Base-by-base conservation (phyloP, 2,797 vertebrate species). In the Threskiornis aethiopicus region DNA sequence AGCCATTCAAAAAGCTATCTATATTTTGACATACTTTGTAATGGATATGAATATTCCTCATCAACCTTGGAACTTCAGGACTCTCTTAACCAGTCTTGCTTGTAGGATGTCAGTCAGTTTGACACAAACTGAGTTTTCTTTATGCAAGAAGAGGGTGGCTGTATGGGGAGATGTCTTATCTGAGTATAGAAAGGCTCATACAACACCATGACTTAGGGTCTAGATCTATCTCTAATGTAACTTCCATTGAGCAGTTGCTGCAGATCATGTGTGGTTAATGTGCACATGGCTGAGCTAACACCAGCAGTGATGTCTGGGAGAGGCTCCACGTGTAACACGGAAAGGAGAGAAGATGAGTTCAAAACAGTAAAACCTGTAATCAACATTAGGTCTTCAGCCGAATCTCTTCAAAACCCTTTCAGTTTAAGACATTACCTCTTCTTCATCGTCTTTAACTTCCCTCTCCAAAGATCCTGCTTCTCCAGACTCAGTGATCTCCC, bases 111-210 rank as follows among this genome's bases (percentile, higher is more conserved):
- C 37, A 70, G 7, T 35, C n/a, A 51, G 4, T 82, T 76, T 78
- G 52, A 19, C 11, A 4, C 24, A 65, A 29, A 64, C 2, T 6
- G 14, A 54, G 5, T n/a, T 3, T 2, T 47, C 5, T 49, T 67
- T 41, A 57, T 66, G n/a, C 10, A 73, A 73, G 24, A 71, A 72
- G 54, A 54, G 5, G 3, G 1, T 52, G 39, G 4, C 11, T 65
- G 11, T 5, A 10, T 21, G 28, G 1, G 3, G 15, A 49, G 89
- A 41, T 6, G 0, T 31, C n/a, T 80, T 57, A 26, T 35, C 10
- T 54, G n/a, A 19, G 5, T 51, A 11, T 8, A 37, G 49, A 62
- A 83, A 69, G 18, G 15, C 6, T 70, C 24, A 35, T 18, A 46
- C 28, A 18, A 12, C 29, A 49, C 8, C 29, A 42, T 33, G 24